Percentiles rank a stretch among this genome's conserved stretches.
phyloP scores from a whole-genome alignment of 1,140 invertebrate species.

The Monochamus saltuarius region DNA sequence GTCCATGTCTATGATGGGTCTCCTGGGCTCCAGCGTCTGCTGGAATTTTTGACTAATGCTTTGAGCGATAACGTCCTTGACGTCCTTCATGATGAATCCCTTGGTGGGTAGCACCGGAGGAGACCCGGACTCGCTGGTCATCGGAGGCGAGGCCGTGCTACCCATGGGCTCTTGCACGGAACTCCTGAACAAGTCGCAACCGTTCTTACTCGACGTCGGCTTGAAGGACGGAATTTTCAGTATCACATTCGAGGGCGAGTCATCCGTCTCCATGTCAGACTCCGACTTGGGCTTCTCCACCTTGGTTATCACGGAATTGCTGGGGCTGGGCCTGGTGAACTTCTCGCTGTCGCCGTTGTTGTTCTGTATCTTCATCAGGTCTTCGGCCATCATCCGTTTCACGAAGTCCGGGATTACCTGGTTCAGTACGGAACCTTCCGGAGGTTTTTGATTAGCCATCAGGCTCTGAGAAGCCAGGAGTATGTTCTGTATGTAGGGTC shows the following conservation, averaged over 20 bases:
- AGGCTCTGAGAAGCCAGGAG: slow-evolving; percentile 39
- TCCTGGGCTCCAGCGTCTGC: slow-evolving; percentile 59
- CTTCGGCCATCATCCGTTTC: slow-evolving; percentile 59
- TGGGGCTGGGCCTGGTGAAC: slow-evolving; percentile 48
- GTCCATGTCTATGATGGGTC: slow-evolving; percentile 48
- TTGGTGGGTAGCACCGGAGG: slow-evolving; percentile 58
- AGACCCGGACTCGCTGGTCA: slow-evolving; percentile 54
- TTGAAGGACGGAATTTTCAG: slow-evolving; percentile 92
- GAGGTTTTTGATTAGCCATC: slow-evolving; percentile 35
- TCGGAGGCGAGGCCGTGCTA: slow-evolving; percentile 49
- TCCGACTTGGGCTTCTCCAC: slow-evolving; percentile 40
- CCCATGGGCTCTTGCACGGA: slow-evolving; percentile 23
- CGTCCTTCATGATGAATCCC: slow-evolving; percentile 59
- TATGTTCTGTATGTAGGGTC: slow-evolving; percentile 58
- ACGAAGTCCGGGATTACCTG: slow-evolving; percentile 61
- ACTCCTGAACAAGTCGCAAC: slow-evolving; percentile 55
- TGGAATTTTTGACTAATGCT: slow-evolving; percentile 87
- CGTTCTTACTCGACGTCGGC: slow-evolving; percentile 68
- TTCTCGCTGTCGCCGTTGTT: slow-evolving; percentile 51
- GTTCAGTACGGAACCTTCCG: slow-evolving; percentile 34
- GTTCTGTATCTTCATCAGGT: slow-evolving; percentile 51
- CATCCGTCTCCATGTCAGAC: slow-evolving; percentile 50
- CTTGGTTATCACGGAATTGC: slow-evolving; percentile 49
- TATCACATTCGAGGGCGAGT: slow-evolving; percentile 67
- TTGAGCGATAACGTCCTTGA: slow-evolving; percentile 81